Evolutionary conservation across 2,797 vertebrate species (phyloP).

Genomic region (Callimico goeldii): DNA sequence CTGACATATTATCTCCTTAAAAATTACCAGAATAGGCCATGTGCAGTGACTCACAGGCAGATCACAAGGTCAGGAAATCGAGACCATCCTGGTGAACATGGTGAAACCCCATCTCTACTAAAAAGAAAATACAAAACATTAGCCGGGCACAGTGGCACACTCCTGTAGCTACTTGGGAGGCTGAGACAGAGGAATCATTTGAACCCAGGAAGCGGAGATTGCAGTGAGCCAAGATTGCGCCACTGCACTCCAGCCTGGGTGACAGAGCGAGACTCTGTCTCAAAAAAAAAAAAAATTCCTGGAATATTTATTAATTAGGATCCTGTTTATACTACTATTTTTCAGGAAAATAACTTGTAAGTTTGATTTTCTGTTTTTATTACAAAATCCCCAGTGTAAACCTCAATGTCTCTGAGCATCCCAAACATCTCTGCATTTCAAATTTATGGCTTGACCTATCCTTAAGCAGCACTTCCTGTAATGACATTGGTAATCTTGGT

Average conservation of each 20-base stretch:
- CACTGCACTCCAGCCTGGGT: no score
- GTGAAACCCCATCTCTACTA: no score
- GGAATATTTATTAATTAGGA: background rate
- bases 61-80: no score
- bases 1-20: conserved; percentile 33
- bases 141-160: no score
- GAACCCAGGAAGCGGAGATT: no score
- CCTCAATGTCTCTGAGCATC: background rate
- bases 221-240: no score
- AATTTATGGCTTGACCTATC: background rate
- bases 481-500: background rate
- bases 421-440: conserved; percentile 12
- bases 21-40: background rate
- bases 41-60: no score
- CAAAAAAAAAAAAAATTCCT: background rate
- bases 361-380: conserved; percentile 10
- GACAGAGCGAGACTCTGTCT: no score
- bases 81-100: no score
- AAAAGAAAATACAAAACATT: no score
- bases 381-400: conserved; percentile 3
- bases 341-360: background rate
- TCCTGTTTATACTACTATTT: background rate
- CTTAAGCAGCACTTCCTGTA: conserved; percentile 14
- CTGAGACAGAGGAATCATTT: no score
- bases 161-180: no score